Conservation (phyloP, 2,113 vertebrate species). For the Phrynocephalus versicolor region DNA sequence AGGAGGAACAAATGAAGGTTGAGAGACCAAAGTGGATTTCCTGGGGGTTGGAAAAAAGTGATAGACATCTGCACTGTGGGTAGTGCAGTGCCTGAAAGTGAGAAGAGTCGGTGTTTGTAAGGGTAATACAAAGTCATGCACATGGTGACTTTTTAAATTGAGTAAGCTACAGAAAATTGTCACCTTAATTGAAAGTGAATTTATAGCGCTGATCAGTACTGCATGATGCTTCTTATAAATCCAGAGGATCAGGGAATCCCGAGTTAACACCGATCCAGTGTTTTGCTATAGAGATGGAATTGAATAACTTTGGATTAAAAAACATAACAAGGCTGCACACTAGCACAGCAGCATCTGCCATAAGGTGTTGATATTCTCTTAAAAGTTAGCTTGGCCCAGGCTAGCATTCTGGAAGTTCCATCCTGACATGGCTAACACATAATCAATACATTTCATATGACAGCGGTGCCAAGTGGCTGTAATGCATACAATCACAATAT, state of each 20-base stretch:
- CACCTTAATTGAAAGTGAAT: slow-evolving; percentile 6
- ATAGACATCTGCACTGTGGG: not conserved
- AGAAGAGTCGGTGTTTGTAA: not conserved
- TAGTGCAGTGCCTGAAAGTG: not conserved
- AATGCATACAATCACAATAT: not conserved
- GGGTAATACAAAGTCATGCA: not conserved
- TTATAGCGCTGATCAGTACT: not conserved
- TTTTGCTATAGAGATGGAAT: not conserved
- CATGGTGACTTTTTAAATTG: not conserved
- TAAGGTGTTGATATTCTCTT: not conserved
- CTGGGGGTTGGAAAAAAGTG: not conserved
- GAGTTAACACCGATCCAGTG: rapidly evolving
- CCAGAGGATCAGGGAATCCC: not conserved
- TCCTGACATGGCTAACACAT: rapidly evolving
- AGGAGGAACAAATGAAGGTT: not conserved
- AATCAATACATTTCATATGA: rapidly evolving
- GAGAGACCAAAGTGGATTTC: not conserved
- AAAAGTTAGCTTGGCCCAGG: not conserved
- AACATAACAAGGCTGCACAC: not conserved
- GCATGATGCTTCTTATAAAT: not conserved
- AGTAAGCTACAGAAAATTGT: slow-evolving; percentile 8
- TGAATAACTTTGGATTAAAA: not conserved
- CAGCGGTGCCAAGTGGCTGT: not conserved
- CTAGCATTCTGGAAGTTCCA: not conserved
- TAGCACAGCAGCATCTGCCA: not conserved